Base-by-base conservation (phyloP, 2,888 invertebrate species). In the Macrophya annulata region DNA sequence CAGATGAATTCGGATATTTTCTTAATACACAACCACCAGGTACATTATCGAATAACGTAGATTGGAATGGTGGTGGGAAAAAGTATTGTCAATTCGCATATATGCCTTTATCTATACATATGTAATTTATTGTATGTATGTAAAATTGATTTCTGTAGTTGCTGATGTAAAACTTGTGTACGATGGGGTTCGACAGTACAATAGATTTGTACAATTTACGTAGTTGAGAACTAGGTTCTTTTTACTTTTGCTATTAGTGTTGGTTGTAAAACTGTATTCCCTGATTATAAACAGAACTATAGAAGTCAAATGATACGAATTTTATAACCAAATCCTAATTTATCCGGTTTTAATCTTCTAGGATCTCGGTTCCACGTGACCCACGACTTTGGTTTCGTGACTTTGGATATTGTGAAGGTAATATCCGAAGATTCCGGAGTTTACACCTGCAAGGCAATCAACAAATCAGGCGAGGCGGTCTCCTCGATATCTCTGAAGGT, bases 301-400 rank as follows among this genome's bases (percentile, higher is more conserved):
- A n/a, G n/a, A 43, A 43, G 8, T 25, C 21, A 12, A 45, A 45
- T 74, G 45, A 10, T 5, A 43, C 43, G 10, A 31, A 74, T 21
- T 74, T 5, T 1, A 45, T 74, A 5, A 43, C 9, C 10, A 6
- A 48, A 43, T 91, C 45, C n/a, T 71, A 71, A 51, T 25, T 86
- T 89, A 31, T 85, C 31, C 79, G 74, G 82, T 59, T 25, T 86
- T 43, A 51, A 83, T 43, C 86, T 88, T 88, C 85, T 89, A 96
- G 96, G 96, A 90, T 98, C 98, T 84, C 96, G 99, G 88, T 97
- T 98, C 95, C 97, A 98, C 89, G 98, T 97, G 1, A 98, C 97
- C 72, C 97, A 98, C 90, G 99, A 99, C 92, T 99, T 99, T 92
- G 99, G 99, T 43, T 98, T 98, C 91, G 98, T 99, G 9, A 98